phyloP scores from a whole-genome alignment of 2,888 invertebrate species.

The Nymphalis polychloros region DNA sequence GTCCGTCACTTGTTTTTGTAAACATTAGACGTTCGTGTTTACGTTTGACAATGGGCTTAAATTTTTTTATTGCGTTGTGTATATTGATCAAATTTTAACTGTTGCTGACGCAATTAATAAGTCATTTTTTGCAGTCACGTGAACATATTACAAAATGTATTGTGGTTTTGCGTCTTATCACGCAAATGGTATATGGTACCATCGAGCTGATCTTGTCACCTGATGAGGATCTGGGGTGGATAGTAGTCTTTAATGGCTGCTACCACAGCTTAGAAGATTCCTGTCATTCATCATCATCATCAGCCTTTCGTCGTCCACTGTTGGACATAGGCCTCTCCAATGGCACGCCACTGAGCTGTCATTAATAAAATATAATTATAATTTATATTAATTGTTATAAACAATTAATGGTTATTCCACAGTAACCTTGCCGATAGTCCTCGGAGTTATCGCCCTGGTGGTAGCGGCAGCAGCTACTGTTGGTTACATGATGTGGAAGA shows the following conservation, averaged over 20 bases:
- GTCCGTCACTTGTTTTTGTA: conserved; percentile 19
- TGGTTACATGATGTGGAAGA: conserved; percentile 62
- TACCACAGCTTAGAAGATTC: too few species aligned
- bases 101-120: not conserved
- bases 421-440: conserved; percentile 58
- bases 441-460: conserved; percentile 54
- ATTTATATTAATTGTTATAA: not conserved
- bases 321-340: too few species aligned
- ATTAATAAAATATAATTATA: not conserved
- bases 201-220: too few species aligned
- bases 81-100: not conserved
- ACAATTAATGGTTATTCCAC: conserved; percentile 16
- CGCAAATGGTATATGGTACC: too few species aligned
- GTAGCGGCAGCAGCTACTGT: conserved; percentile 55
- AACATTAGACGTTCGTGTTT: not conserved
- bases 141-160: too few species aligned
- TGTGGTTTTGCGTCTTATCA: too few species aligned
- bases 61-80: not conserved
- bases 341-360: too few species aligned
- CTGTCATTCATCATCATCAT: too few species aligned
- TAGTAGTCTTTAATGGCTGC: too few species aligned
- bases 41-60: not conserved
- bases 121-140: too few species aligned
- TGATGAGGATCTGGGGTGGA: too few species aligned
- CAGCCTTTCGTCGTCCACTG: too few species aligned